Evolutionary conservation across 2,797 vertebrate genomes (phyloP).

Genomic region (Hemibagrus guttatus): DNA sequence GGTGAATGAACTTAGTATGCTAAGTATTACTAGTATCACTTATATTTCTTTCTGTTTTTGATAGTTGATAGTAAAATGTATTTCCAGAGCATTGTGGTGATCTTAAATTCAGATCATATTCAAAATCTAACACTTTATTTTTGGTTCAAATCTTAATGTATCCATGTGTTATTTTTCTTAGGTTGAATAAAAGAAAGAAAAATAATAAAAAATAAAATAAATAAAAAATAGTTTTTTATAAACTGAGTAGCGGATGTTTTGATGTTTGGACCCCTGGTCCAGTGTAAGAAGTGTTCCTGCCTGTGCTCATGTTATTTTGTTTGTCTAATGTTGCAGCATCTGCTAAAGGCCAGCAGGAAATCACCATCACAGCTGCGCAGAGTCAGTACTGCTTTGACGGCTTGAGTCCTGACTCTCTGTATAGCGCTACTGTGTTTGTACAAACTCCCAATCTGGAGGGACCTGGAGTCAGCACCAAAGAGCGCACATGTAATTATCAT

Average conservation of each 20-base stretch:
- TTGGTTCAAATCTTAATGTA: not conserved
- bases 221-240: too few species aligned
- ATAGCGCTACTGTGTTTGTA: conserved; percentile 85
- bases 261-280: not conserved
- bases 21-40: too few species aligned
- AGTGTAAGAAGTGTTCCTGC: not conserved
- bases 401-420: conserved; percentile 85
- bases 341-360: conserved; percentile 86
- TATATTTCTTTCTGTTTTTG: too few species aligned
- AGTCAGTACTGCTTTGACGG: conserved; percentile 91
- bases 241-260: not conserved
- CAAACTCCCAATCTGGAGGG: conserved; percentile 96
- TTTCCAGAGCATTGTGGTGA: too few species aligned
- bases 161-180: not conserved
- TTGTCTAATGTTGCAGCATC: conserved; percentile 61
- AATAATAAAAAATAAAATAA: too few species aligned
- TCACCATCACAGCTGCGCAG: conserved; percentile 88
- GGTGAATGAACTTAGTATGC: too few species aligned
- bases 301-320: not conserved
- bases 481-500: conserved; percentile 81
- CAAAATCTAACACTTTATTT: not conserved
- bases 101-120: too few species aligned
- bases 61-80: too few species aligned
- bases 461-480: conserved; percentile 82
- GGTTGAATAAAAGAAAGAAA: not conserved